Conservation (phyloP, 1,140 invertebrate genomes). For the Papilio helenus region DNA sequence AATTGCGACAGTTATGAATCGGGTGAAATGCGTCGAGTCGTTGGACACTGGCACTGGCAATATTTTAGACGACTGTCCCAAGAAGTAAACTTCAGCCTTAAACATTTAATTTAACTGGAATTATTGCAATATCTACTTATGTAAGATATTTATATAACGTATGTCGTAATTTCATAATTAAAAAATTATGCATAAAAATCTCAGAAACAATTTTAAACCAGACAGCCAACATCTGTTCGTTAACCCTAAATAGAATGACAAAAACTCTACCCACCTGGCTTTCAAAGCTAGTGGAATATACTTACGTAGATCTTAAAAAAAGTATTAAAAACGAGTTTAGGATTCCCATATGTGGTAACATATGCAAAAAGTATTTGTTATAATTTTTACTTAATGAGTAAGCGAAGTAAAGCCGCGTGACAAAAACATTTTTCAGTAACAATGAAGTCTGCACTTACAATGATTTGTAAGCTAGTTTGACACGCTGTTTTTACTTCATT, state of each 20-base stretch:
- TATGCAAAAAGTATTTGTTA: not conserved
- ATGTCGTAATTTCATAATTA: no score
- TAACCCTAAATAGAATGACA: not conserved
- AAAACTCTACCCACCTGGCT: not conserved
- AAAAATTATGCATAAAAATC: not conserved
- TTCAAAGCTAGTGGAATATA: not conserved
- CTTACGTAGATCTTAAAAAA: not conserved
- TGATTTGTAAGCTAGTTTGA: not conserved
- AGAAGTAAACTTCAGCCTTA: not conserved
- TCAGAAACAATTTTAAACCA: not conserved
- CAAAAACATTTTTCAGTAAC: slow-evolving; percentile 4
- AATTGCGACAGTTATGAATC: slow-evolving; percentile 31
- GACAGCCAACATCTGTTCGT: not conserved
- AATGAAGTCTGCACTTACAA: slow-evolving; percentile 1
- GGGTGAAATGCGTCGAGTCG: slow-evolving; percentile 13
- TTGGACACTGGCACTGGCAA: not conserved
- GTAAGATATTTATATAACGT: no score
- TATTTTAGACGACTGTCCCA: not conserved
- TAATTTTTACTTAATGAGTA: not conserved
- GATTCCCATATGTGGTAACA: not conserved
- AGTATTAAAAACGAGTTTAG: not conserved
- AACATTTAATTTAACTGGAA: no score
- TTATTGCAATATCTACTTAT: no score
- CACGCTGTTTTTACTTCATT: slow-evolving; percentile 13
- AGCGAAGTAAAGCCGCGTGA: not conserved